Evolutionary conservation across 2,797 vertebrate genomes (phyloP).

Genomic region (Alfaro cultratus): DNA sequence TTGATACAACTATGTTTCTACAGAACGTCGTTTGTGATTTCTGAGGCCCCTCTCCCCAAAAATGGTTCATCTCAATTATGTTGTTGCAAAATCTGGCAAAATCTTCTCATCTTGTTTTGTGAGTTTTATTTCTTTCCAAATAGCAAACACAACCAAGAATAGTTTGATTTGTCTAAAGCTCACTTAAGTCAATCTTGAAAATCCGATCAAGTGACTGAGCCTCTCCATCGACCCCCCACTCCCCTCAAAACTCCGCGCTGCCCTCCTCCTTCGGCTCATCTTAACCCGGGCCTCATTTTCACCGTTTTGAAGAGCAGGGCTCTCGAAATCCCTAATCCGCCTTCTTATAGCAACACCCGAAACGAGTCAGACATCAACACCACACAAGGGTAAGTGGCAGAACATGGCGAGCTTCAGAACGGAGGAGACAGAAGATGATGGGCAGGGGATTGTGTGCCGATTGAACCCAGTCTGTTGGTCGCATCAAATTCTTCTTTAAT

Average conservation of each 20-base stretch:
- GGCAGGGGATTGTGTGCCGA: slow-evolving; percentile 59
- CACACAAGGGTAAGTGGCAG: slow-evolving; percentile 52
- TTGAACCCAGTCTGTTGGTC: slow-evolving; percentile 73
- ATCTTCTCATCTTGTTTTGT: not conserved
- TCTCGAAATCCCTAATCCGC: slow-evolving; percentile 73
- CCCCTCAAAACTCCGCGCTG: not conserved
- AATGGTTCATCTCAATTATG: not conserved
- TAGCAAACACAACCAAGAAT: slow-evolving; percentile 48
- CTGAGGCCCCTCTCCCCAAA: not conserved
- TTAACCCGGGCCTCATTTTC: slow-evolving; percentile 52
- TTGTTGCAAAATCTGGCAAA: not conserved
- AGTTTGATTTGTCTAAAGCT: slow-evolving; percentile 62
- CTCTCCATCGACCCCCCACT: not conserved
- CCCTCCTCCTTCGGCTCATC: slow-evolving; percentile 16
- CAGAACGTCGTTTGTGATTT: not conserved
- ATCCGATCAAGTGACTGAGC: slow-evolving; percentile 69
- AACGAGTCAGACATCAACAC: slow-evolving; percentile 62
- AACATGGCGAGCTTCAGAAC: slow-evolving; percentile 46
- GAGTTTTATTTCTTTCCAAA: slow-evolving; percentile 14
- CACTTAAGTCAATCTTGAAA: slow-evolving; percentile 77
- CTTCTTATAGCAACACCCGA: slow-evolving; percentile 65
- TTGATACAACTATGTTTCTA: not conserved
- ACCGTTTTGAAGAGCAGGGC: slow-evolving; percentile 52
- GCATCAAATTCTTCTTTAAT: slow-evolving; percentile 83
- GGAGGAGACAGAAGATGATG: slow-evolving; percentile 35